Conservation (phyloP, 2,797 vertebrate genomes). For the Heliangelus exortis region DNA sequence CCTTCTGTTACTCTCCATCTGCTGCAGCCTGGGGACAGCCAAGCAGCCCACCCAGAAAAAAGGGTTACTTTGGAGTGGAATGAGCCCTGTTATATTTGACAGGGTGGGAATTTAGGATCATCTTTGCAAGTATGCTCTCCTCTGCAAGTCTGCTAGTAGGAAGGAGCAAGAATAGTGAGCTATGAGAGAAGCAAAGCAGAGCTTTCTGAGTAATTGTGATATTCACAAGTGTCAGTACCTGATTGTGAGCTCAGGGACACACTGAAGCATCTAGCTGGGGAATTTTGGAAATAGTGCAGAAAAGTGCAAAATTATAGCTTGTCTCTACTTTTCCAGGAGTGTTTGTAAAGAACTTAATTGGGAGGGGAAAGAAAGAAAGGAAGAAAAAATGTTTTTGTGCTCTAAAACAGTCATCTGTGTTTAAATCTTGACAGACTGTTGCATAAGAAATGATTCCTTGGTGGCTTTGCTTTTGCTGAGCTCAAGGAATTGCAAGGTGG, state of each 20-base stretch:
- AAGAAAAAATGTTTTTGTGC: background rate
- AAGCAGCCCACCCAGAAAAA: slow-evolving; percentile 35
- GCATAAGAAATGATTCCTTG: slow-evolving; percentile 7
- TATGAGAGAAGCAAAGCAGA: slow-evolving; percentile 1
- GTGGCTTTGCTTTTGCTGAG: slow-evolving; percentile 1
- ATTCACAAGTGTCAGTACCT: background rate
- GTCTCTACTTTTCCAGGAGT: background rate
- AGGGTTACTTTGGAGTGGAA: slow-evolving; percentile 33
- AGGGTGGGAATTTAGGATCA: slow-evolving; percentile 49
- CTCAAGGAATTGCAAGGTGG: background rate
- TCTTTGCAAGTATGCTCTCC: slow-evolving; percentile 28
- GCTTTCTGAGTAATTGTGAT: background rate
- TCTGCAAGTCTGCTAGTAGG: slow-evolving; percentile 33
- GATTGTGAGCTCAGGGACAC: background rate
- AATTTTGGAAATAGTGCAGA: background rate
- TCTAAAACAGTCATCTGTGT: slow-evolving; percentile 26
- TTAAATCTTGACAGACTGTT: slow-evolving; percentile 20
- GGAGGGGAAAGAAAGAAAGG: background rate
- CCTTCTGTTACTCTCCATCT: slow-evolving; percentile 66
- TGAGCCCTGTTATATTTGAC: slow-evolving; percentile 30
- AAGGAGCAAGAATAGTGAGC: background rate
- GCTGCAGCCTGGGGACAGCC: slow-evolving; percentile 54
- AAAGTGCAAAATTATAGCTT: background rate
- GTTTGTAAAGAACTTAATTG: background rate
- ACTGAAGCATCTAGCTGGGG: background rate